These are phyloP conservation scores for Acrobasis suavella DNA, from an alignment of 2,888 invertebrate species.

Conservation along the genomic window DNA sequence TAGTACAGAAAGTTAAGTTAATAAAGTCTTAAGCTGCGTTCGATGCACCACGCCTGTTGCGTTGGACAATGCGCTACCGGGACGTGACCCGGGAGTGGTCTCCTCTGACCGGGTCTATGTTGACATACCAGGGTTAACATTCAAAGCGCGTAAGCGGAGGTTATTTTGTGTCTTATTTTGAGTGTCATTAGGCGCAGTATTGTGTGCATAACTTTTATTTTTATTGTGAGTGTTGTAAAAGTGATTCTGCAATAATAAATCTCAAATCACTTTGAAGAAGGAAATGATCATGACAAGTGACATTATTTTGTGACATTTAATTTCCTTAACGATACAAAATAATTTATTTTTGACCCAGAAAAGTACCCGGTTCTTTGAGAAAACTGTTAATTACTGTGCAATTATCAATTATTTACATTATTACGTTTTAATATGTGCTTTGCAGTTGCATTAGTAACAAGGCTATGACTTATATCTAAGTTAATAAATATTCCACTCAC, in stretches of 20 bases:
- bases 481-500: conserved; percentile 10
- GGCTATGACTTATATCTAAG: conserved; percentile 10
- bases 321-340: no score
- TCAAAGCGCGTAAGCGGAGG: conserved; percentile 1
- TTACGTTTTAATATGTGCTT: neutral
- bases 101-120: conserved; percentile 88
- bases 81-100: conserved; percentile 90
- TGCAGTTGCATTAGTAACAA: neutral
- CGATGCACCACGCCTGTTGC: no score
- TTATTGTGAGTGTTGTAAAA: no score
- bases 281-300: no score
- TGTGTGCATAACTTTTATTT: no score
- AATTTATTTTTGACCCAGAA: no score
- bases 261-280: no score
- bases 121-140: conserved; percentile 23
- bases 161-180: neutral
- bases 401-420: neutral
- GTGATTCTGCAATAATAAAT: no score
- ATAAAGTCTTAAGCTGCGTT: no score
- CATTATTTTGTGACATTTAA: no score
- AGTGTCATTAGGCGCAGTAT: neutral
- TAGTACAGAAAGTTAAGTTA: no score
- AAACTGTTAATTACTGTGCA: neutral
- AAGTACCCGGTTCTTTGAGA: no score
- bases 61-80: conserved; percentile 91